Base-by-base conservation (phyloP, 2,113 vertebrate genomes). In the Gnathonemus longibarbis region DNA sequence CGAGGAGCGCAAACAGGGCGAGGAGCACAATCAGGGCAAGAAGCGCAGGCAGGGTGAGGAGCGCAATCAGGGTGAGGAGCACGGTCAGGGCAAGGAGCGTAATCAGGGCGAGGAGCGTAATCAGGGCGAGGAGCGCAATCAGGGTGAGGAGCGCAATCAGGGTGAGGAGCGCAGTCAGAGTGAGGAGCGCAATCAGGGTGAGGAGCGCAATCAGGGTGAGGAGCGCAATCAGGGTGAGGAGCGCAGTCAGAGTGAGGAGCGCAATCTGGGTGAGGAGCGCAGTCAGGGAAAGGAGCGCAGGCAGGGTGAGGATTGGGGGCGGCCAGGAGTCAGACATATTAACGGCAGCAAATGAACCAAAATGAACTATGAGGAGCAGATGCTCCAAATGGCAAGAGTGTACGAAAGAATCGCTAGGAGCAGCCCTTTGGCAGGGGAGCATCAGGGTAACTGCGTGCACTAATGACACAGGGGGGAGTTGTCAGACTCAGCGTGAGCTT, bases 71-170 rank as follows among this genome's bases (percentile, higher is more conserved):
- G 2, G 13, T 1, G 11, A 52, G 50, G 50, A 49, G 9, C 2
- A 0, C 0, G 2, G 0, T 11, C 48, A 49, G 10, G 48, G 11
- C 0, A 2, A 49, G 48, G 10, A 49, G 10, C 11, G 2, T 0
- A 3, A 9, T 3, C 10, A 13, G 39, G 39, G 39, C 0, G 39
- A 39, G 49, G 11, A 50, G 49, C 11, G 11, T 3, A 3, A 0
- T 15, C 49, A 15, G 49, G 49, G 13, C 0, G 49, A 13, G 49
- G 48, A 49, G 46, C 1, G 0, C 46, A 9, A 0, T 10, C 48
- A 49, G 48, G 2, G 10, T 0, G 48, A 48, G 48, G 48, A 48
- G 48, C 8, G 2, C 48, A 10, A 2, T 50, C 49, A 3, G 49
- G 2, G 49, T 0, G 49, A 13, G 48, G 10, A 49, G 10, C 2